phyloP scores from a whole-genome alignment of 1,140 invertebrate genomes.

The Cylas formicarius region DNA sequence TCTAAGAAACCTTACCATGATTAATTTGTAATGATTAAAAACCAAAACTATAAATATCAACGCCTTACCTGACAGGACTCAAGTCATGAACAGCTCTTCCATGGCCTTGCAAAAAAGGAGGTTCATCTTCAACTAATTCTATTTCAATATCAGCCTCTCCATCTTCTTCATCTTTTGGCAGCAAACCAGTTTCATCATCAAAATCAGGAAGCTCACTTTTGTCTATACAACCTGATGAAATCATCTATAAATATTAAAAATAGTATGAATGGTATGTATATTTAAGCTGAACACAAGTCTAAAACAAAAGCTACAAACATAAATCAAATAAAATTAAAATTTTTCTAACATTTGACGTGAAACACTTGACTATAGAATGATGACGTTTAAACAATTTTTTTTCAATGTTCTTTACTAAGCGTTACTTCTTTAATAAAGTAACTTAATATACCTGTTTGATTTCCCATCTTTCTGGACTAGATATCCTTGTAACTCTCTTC shows the following conservation, averaged over 20 bases:
- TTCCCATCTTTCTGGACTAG: slow-evolving; percentile 92
- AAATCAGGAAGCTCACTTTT: slow-evolving; percentile 87
- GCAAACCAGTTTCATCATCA: slow-evolving; percentile 79
- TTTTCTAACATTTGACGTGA: too few relatives aligned
- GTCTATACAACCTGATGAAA: slow-evolving; percentile 75
- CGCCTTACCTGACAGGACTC: slow-evolving; percentile 61
- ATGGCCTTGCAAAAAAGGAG: slow-evolving; percentile 89
- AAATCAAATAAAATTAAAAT: neutral
- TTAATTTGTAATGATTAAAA: too few relatives aligned
- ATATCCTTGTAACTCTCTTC: slow-evolving; percentile 82
- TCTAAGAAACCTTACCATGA: too few relatives aligned
- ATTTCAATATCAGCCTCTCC: slow-evolving; percentile 98
- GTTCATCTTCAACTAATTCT: slow-evolving; percentile 97
- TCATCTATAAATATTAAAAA: slow-evolving; percentile 53
- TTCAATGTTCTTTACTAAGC: slow-evolving; percentile 3
- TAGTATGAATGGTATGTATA: slow-evolving; percentile 6
- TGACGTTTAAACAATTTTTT: neutral
- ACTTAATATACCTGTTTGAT: slow-evolving; percentile 58
- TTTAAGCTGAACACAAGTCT: neutral
- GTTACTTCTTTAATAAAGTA: slow-evolving; percentile 29
- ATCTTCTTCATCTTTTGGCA: slow-evolving; percentile 84
- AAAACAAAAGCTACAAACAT: neutral
- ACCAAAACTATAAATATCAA: neutral
- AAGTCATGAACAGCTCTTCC: slow-evolving; percentile 84
- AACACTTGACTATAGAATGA: neutral